phyloP scores from a whole-genome alignment of 2,888 invertebrate genomes.

The Cryptocephalus moraei region DNA sequence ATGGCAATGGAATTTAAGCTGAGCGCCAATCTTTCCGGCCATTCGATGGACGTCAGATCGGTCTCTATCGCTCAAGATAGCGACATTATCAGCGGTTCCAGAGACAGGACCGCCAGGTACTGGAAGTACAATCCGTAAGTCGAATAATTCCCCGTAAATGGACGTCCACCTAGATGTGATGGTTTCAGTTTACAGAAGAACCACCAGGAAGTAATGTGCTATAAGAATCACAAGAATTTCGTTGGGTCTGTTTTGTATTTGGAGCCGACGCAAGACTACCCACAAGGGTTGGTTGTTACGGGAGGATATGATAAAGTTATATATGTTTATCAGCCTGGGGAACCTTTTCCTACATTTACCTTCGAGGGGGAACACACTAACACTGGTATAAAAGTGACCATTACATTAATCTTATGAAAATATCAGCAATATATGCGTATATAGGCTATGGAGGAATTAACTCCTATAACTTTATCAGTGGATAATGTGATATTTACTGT shows the following conservation, averaged over 20 bases:
- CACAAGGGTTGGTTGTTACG: conserved; percentile 72
- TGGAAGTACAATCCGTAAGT: conserved; percentile 71
- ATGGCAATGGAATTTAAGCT: conserved; percentile 56
- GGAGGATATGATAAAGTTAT: conserved; percentile 85
- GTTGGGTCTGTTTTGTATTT: conserved; percentile 73
- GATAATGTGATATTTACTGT: too few species aligned
- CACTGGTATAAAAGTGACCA: conserved; percentile 43
- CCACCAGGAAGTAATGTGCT: conserved; percentile 55
- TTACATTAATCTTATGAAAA: too few species aligned
- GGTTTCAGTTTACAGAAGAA: conserved; percentile 46
- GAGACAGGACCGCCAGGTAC: conserved; percentile 78
- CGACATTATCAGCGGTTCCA: conserved; percentile 74
- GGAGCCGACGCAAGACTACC: conserved; percentile 56
- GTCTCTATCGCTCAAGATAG: conserved; percentile 56
- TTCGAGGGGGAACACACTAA: conserved; percentile 66
- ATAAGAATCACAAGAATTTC: conserved; percentile 76
- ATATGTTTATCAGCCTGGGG: conserved; percentile 64
- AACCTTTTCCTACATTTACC: conserved; percentile 54
- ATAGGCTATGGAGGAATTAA: too few species aligned
- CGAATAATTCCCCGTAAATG: not conserved
- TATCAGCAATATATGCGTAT: too few species aligned
- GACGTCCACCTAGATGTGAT: not conserved
- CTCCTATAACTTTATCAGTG: too few species aligned
- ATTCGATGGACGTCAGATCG: conserved; percentile 77
- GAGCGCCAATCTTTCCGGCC: conserved; percentile 66